A percentile compares a stretch with the other conserved stretches of the same genome.
phyloP scores from a whole-genome alignment of 1,140 invertebrate genomes.

The Acromyrmex charruanus region DNA sequence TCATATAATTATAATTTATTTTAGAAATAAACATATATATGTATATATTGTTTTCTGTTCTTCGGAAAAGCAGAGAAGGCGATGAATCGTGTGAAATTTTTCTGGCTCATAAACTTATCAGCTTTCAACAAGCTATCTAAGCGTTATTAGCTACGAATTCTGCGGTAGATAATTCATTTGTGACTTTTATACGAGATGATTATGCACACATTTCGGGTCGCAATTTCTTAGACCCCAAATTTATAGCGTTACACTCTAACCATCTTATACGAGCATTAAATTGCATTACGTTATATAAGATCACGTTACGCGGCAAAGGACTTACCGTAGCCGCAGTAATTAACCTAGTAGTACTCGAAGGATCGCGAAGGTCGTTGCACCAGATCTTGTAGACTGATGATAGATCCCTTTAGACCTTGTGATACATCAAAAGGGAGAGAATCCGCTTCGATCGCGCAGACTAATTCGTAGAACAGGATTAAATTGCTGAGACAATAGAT shows the following conservation, averaged over 20 bases:
- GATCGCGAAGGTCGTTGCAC: background rate
- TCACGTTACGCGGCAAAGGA: constrained; percentile 27
- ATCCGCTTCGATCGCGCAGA: constrained; percentile 23
- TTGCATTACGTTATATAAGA: constrained; percentile 30
- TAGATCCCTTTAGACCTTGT: constrained; percentile 28
- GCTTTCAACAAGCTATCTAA: background rate
- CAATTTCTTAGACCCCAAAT: constrained; percentile 30
- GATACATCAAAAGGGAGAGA: constrained; percentile 38
- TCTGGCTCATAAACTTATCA: background rate
- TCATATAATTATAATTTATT: background rate
- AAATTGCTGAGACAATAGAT: constrained; percentile 42
- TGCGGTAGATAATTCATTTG: background rate
- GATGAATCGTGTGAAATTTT: background rate
- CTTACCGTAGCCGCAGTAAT: constrained; percentile 40
- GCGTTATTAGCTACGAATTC: background rate
- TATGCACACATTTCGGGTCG: background rate
- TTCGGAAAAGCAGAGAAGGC: background rate
- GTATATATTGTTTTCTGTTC: background rate
- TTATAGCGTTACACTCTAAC: constrained; percentile 31
- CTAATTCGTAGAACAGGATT: constrained; percentile 44
- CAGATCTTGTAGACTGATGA: constrained; percentile 33
- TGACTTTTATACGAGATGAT: background rate
- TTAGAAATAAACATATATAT: background rate
- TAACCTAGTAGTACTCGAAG: constrained; percentile 16
- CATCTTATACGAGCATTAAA: constrained; percentile 34